A percentile compares a stretch with the other conserved stretches of the same genome.
phyloP scores from a whole-genome alignment of 2,888 invertebrate genomes.

The Xestia rhomboidea region DNA sequence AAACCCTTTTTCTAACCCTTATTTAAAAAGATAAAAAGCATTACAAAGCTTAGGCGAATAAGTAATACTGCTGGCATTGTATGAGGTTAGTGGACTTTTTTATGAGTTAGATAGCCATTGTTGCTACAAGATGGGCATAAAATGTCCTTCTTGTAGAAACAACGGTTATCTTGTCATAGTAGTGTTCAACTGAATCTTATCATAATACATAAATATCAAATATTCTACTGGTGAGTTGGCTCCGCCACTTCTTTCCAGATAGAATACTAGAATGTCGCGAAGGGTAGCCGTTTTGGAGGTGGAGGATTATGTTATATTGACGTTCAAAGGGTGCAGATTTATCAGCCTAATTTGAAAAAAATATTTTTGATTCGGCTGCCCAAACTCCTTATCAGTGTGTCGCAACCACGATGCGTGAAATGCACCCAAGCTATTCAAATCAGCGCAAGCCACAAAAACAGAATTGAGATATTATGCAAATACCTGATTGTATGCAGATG shows the following conservation, averaged over 20 bases:
- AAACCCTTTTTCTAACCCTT: too few relatives aligned
- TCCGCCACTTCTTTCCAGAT: background rate
- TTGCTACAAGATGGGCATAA: background rate
- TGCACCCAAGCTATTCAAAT: constrained; percentile 72
- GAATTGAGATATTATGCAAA: constrained; percentile 90
- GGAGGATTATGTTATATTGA: background rate
- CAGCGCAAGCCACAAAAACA: constrained; percentile 80
- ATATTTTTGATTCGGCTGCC: constrained; percentile 8
- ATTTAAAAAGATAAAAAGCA: too few relatives aligned
- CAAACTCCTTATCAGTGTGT: constrained; percentile 51
- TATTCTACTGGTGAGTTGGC: background rate
- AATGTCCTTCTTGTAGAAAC: too few relatives aligned
- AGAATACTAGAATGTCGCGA: background rate
- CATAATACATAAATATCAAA: background rate
- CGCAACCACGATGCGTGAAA: constrained; percentile 68
- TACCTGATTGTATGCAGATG: constrained; percentile 90
- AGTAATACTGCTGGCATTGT: background rate
- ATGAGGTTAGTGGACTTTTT: background rate
- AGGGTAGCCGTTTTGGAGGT: background rate
- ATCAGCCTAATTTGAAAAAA: background rate
- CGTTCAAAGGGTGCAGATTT: background rate
- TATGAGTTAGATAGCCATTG: background rate
- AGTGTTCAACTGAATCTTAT: background rate
- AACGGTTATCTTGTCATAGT: too few relatives aligned
- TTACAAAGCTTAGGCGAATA: too few relatives aligned